Evolutionary conservation across 2,888 invertebrate species (phyloP), one percentile per base, ranked within the genome.

Genomic region (Sarcophaga variegata): DNA sequence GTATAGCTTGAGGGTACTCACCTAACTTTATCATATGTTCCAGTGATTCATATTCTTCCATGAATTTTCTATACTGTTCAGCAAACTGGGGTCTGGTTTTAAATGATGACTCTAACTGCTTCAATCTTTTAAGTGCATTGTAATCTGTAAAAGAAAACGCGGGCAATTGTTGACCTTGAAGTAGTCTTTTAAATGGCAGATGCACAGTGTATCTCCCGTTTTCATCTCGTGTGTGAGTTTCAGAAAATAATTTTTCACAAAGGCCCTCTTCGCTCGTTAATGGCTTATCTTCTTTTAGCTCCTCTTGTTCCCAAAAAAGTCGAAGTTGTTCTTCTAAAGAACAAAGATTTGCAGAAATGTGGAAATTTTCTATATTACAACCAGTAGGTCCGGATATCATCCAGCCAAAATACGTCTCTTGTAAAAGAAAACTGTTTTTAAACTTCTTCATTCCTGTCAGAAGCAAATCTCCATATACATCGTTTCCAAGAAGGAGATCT

Each of bases 291-390:
- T 75, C 76, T 20, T 37, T 45, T 14, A 86, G 37, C 14, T 78
- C 79, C 59, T 83, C 81, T 20, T 86, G 80, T 74, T 83, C 81
- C 78, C 81, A 81, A 22, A 81, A 86, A 12, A 77, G 20, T 0
- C 77, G 69, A 14, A 83, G 47, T 70, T 81, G 79, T 5, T 83
- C n/a, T 22, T 84, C 79, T 2, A 83, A 12, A 11, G 76, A 37
- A 17, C 70, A 75, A 6, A 80, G 4, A 70, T 87, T 84, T 27
- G 64, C 69, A 12, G 70, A 59, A 22, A 83, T 63, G 3, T 22
- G 37, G 6, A 0, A 37, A 1, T 37, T 37, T 60, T 6, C 17
- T 14, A 27, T 60, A 47, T 8, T n/a, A 5, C 22, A 3, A 17
- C 27, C 5, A 27, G 37, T 20, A n/a, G 79, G 54, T 27, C 85